A percentile compares a stretch with the other conserved stretches of the same genome.
Evolutionary conservation across 2,888 invertebrate genomes (phyloP).

Genomic region (Calephelis perditalis): DNA sequence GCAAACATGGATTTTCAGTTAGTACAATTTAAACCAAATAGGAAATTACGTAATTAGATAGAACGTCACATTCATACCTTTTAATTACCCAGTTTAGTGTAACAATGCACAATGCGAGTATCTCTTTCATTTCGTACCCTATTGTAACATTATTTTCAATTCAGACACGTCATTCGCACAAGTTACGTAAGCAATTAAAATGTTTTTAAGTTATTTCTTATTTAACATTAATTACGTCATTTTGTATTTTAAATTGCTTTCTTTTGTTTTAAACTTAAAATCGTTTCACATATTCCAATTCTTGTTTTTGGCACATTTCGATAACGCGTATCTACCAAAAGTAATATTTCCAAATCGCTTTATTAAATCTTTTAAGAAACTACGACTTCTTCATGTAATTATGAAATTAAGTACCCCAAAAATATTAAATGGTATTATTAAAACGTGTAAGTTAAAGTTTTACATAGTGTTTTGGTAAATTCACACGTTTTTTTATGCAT

Average conservation of each 20-base stretch:
- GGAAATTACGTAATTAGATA: slow-evolving; percentile 1
- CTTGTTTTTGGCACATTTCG: no score
- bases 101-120: neutral
- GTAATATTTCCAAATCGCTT: no score
- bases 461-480: neutral
- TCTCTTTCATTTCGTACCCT: slow-evolving; percentile 5
- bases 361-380: no score
- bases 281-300: no score
- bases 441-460: neutral
- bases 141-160: neutral
- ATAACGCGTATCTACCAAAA: no score
- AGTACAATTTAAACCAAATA: no score
- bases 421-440: no score
- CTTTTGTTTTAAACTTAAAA: neutral
- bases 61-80: slow-evolving; percentile 5
- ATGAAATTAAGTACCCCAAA: no score
- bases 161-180: neutral
- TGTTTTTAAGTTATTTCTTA: slow-evolving; percentile 6
- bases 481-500: neutral
- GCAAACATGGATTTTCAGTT: no score
- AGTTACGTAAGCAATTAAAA: slow-evolving; percentile 2
- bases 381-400: no score
- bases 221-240: neutral
- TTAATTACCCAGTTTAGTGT: slow-evolving; percentile 1
- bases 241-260: neutral